phyloP scores from a whole-genome alignment of 1,140 invertebrate species.

The Lycorma delicatula region DNA sequence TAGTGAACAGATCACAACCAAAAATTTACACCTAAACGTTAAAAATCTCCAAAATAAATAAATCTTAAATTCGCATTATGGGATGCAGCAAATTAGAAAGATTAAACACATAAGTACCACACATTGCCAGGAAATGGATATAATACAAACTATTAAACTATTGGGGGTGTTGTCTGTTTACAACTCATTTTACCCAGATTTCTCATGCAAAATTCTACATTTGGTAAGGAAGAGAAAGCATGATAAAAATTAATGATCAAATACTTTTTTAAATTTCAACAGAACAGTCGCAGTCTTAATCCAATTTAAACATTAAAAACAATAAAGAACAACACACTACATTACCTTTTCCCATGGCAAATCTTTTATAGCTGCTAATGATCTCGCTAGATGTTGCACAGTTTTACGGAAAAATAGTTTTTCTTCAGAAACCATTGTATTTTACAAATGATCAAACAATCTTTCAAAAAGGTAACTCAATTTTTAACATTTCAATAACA shows the following conservation, averaged over 20 bases:
- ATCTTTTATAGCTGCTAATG: constrained; percentile 70
- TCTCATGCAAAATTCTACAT: background rate
- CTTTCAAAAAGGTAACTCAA: too few species aligned
- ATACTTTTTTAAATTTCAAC: background rate
- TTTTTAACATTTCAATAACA: too few species aligned
- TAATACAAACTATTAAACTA: too few species aligned
- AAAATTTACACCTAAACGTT: too few species aligned
- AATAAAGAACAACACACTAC: constrained; percentile 12
- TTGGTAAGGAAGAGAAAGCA: constrained; percentile 1
- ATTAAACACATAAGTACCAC: too few species aligned
- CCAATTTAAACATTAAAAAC: constrained; percentile 25
- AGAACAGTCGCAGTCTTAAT: constrained; percentile 12
- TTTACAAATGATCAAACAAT: background rate
- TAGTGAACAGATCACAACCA: too few species aligned
- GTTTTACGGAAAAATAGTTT: constrained; percentile 78
- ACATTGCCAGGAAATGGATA: too few species aligned
- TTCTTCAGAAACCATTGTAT: constrained; percentile 41
- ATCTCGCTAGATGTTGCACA: constrained; percentile 80
- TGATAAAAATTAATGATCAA: background rate
- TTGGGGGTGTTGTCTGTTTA: background rate
- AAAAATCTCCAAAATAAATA: too few species aligned
- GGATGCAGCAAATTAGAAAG: too few species aligned
- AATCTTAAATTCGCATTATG: too few species aligned
- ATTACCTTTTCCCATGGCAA: constrained; percentile 85
- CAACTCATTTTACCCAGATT: background rate